These are phyloP conservation scores for Caranx ignobilis DNA, from an alignment of 2,113 vertebrate species.

Conservation along the genomic window DNA sequence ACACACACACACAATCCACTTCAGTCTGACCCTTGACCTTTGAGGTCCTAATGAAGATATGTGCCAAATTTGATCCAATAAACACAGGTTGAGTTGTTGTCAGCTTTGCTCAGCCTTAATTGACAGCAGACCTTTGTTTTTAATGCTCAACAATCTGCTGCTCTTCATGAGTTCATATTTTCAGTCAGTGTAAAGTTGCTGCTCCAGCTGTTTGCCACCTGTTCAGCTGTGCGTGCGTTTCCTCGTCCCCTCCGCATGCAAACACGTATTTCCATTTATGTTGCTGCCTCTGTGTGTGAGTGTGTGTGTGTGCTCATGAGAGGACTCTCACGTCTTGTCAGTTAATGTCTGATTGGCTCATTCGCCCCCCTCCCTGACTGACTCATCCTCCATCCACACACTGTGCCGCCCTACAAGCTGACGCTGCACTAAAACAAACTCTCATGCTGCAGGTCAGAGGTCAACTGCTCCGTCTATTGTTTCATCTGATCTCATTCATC, in stretches of 20 bases:
- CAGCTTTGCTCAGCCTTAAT: conserved; percentile 23
- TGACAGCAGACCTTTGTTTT: conserved; percentile 23
- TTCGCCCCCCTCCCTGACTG: conserved; percentile 25
- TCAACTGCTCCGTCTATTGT: conserved; percentile 13
- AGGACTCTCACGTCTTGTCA: conserved; percentile 20
- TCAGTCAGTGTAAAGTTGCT: conserved; percentile 30
- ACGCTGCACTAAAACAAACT: conserved; percentile 39
- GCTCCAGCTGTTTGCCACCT: conserved; percentile 65
- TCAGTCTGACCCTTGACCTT: too few species aligned
- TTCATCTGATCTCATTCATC: neutral
- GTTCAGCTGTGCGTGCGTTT: conserved; percentile 42
- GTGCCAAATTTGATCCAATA: too few species aligned
- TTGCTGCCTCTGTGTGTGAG: neutral
- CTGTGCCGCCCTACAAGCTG: conserved; percentile 38
- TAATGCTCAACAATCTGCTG: conserved; percentile 29
- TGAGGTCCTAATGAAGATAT: too few species aligned
- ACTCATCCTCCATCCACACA: conserved; percentile 42
- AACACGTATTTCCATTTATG: conserved; percentile 53
- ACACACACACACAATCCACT: too few species aligned
- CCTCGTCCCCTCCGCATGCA: conserved; percentile 15
- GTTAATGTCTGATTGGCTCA: conserved; percentile 20
- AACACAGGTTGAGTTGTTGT: too few species aligned
- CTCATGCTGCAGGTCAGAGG: neutral
- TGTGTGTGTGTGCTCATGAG: conserved; percentile 20
- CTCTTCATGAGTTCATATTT: conserved; percentile 52